Conservation (phyloP, 2,797 vertebrate genomes). For the Poecile montanus region DNA sequence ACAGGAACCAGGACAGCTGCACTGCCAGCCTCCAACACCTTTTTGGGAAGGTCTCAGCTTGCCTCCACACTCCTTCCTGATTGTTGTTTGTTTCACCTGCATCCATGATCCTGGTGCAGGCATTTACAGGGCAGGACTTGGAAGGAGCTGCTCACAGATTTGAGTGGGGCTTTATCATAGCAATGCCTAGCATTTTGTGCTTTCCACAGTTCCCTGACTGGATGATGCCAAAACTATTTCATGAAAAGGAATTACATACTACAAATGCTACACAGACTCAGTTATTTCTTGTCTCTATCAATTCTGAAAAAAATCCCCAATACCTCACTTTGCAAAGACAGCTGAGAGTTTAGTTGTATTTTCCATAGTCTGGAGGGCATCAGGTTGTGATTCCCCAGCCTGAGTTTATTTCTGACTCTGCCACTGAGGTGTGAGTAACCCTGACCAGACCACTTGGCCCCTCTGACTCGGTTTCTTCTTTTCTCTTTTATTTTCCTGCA, state of each 20-base stretch:
- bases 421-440: not conserved
- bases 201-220: not conserved
- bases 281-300: not conserved
- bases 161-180: not conserved
- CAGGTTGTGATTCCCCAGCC: not conserved
- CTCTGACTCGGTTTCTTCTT: not conserved
- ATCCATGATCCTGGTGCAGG: not conserved
- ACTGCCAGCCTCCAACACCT: not conserved
- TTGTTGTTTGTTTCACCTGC: not conserved
- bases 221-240: not conserved
- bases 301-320: not conserved
- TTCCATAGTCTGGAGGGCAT: not conserved
- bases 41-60: not conserved
- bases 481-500: not conserved
- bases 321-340: not conserved
- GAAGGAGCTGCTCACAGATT: not conserved
- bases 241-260: not conserved
- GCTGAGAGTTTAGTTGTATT: not conserved
- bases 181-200: not conserved
- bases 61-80: fast-evolving
- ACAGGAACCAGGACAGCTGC: not conserved
- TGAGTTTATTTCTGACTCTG: slow-evolving; percentile 22
- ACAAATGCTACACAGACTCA: not conserved
- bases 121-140: not conserved
- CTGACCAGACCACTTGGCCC: slow-evolving; percentile 11